Evolutionary conservation across 2,797 vertebrate genomes (phyloP).

Genomic region (Crenuchus spilurus): DNA sequence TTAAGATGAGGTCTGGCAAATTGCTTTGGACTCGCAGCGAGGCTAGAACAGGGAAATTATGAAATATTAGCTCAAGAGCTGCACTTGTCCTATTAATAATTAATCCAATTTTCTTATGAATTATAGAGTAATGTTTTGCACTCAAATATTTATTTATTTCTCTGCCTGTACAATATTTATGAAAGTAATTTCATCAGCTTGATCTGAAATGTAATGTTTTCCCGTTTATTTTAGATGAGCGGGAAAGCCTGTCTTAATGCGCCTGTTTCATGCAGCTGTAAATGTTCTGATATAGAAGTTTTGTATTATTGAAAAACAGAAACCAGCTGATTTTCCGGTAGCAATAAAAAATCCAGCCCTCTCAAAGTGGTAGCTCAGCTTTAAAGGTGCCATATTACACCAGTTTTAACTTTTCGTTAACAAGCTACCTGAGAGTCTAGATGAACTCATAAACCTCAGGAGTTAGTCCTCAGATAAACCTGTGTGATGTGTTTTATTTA

Average conservation of each 20-base stretch:
- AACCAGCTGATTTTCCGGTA: no score
- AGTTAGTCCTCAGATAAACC: no score
- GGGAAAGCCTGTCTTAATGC: neutral
- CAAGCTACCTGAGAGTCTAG: no score
- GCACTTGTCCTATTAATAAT: slow-evolving; percentile 45
- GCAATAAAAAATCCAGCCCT: no score
- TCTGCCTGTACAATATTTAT: slow-evolving; percentile 45
- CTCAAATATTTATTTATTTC: slow-evolving; percentile 51
- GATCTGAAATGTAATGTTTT: slow-evolving; percentile 18
- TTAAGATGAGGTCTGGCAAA: slow-evolving; percentile 7
- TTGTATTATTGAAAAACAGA: no score
- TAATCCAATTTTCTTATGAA: slow-evolving; percentile 47
- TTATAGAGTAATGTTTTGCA: slow-evolving; percentile 48
- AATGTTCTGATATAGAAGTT: neutral
- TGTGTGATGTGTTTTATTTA: no score
- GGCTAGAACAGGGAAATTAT: slow-evolving; percentile 13
- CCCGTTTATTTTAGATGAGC: neutral
- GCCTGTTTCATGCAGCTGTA: neutral
- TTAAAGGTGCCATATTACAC: no score
- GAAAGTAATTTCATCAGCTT: slow-evolving; percentile 15
- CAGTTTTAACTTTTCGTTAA: no score
- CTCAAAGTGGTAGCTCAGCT: no score
- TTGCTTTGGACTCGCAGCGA: slow-evolving; percentile 28
- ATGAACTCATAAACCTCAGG: no score
- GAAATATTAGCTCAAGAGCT: slow-evolving; percentile 31